A percentile compares a stretch with the other conserved stretches of the same genome.
Evolutionary conservation across 2,888 invertebrate genomes (phyloP).

Genomic region (Cheilosia variabilis): DNA sequence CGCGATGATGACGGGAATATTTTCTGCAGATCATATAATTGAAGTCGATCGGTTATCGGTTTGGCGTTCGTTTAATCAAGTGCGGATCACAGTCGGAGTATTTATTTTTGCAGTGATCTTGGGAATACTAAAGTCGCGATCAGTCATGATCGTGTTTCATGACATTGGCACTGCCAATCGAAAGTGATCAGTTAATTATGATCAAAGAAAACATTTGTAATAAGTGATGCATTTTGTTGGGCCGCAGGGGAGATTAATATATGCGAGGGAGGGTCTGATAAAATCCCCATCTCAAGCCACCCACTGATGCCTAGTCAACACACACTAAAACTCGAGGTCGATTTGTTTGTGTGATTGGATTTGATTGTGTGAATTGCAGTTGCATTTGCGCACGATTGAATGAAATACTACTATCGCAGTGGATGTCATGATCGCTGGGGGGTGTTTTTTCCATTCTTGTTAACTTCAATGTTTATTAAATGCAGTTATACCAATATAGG

Average conservation of each 20-base stretch:
- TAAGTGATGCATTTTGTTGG: neutral
- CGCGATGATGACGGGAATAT: constrained; percentile 49
- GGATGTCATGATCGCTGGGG: constrained; percentile 62
- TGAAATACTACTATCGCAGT: constrained; percentile 27
- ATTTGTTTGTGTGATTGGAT: neutral
- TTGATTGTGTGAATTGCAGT: constrained; percentile 15
- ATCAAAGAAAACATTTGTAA: constrained; percentile 4
- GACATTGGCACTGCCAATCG: constrained; percentile 21
- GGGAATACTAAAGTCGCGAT: constrained; percentile 32
- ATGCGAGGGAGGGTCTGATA: neutral
- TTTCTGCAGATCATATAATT: constrained; percentile 22
- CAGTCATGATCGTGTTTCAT: constrained; percentile 23
- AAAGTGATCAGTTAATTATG: constrained; percentile 28
- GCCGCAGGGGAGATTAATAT: neutral
- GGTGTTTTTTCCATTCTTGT: constrained; percentile 37
- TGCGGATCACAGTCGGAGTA: neutral
- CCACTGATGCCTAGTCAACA: constrained; percentile 29
- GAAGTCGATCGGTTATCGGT: constrained; percentile 24
- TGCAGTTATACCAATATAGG: constrained; percentile 6
- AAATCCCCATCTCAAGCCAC: constrained; percentile 3
- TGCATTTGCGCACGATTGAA: constrained; percentile 61
- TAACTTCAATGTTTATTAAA: constrained; percentile 30
- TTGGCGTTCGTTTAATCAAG: constrained; percentile 43
- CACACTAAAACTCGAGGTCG: neutral
- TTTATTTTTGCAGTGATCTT: neutral